Evolutionary conservation across 2,888 invertebrate genomes (phyloP).

Genomic region (Piscicola geometra): DNA sequence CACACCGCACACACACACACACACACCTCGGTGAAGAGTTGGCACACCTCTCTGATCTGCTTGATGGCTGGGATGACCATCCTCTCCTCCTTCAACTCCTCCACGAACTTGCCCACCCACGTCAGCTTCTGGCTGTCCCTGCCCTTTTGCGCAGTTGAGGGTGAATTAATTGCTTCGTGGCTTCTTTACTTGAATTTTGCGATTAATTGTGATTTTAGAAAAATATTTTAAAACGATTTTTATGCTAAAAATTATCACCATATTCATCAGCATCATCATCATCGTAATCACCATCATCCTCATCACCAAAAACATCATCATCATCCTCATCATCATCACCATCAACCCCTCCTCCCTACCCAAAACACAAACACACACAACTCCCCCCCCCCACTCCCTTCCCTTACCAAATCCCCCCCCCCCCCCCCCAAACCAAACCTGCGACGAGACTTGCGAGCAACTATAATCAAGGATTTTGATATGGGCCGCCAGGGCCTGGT

Average conservation of each 20-base stretch:
- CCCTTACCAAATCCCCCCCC: too few species aligned
- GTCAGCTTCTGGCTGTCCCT: conserved; percentile 89
- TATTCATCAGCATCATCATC: too few species aligned
- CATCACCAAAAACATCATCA: too few species aligned
- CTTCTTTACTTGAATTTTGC: too few species aligned
- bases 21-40: conserved; percentile 71
- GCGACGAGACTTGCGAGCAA: conserved; percentile 72
- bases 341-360: neutral
- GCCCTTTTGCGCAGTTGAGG: conserved; percentile 60
- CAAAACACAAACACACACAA: neutral
- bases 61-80: conserved; percentile 93
- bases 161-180: neutral
- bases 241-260: too few species aligned
- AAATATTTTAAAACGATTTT: too few species aligned
- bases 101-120: conserved; percentile 93
- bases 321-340: too few species aligned
- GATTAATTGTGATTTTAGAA: too few species aligned
- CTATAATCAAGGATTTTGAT: conserved; percentile 96
- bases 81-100: conserved; percentile 70
- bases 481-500: conserved; percentile 87
- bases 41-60: conserved; percentile 90
- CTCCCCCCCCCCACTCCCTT: neutral
- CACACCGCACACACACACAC: neutral
- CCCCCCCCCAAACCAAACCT: conserved; percentile 7
- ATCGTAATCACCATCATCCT: too few species aligned